phyloP scores from a whole-genome alignment of 2,888 invertebrate species.

The Patella ulyssiponensis region DNA sequence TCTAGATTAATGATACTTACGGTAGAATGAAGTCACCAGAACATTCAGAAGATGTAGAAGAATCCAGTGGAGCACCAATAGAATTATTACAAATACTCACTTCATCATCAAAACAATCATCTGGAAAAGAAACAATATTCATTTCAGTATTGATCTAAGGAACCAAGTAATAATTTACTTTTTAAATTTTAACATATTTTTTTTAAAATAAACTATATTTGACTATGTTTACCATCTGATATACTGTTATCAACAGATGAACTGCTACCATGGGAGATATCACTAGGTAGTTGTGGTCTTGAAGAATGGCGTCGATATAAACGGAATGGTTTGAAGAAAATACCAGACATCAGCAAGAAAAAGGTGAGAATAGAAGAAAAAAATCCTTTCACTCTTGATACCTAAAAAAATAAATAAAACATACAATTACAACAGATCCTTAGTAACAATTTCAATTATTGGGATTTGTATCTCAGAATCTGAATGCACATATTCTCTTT shows the following conservation, averaged over 20 bases:
- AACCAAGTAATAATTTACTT: no score
- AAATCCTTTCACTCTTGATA: slow-evolving; percentile 45
- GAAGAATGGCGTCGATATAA: slow-evolving; percentile 29
- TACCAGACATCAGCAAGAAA: slow-evolving; percentile 43
- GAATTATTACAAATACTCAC: slow-evolving; percentile 64
- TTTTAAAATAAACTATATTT: no score
- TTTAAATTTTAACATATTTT: no score
- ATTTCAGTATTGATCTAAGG: background rate
- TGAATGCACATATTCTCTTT: no score
- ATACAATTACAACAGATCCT: no score
- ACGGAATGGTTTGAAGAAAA: slow-evolving; percentile 43
- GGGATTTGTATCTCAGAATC: no score
- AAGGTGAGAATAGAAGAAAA: slow-evolving; percentile 45
- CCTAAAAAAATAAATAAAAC: slow-evolving; percentile 37
- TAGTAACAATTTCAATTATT: no score
- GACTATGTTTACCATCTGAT: slow-evolving; percentile 56
- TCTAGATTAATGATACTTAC: slow-evolving; percentile 29
- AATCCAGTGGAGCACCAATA: slow-evolving; percentile 61
- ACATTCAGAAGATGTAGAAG: slow-evolving; percentile 57
- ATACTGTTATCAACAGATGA: slow-evolving; percentile 55
- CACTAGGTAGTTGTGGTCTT: slow-evolving; percentile 33
- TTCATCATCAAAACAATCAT: slow-evolving; percentile 56
- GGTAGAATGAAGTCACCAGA: slow-evolving; percentile 35
- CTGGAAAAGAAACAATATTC: slow-evolving; percentile 43
- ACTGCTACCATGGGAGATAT: slow-evolving; percentile 25